phyloP scores from a whole-genome alignment of 2,797 vertebrate species.

The Artibeus jamaicensis region DNA sequence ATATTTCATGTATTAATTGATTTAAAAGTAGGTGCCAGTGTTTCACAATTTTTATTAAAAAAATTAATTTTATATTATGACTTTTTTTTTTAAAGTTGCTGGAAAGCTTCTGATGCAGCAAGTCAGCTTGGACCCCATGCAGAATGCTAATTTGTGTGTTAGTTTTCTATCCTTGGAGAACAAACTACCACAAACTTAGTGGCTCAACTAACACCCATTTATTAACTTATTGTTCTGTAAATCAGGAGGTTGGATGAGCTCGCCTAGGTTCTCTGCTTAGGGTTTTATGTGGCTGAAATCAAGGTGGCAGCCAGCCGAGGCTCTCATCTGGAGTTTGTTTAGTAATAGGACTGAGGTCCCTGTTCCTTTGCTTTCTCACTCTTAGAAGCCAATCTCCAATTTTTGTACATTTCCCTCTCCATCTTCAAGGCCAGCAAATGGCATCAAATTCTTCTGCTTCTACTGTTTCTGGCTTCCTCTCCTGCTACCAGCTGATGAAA shows the following conservation, averaged over 20 bases:
- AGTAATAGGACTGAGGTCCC: not conserved
- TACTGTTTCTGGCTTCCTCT: not conserved
- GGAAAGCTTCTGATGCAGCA: not conserved
- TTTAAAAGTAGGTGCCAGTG: slow-evolving; percentile 77
- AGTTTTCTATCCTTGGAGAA: not conserved
- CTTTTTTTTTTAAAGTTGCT: slow-evolving; percentile 8
- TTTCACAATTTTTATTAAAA: slow-evolving; percentile 79
- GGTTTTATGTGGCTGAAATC: not conserved
- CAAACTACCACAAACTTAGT: not conserved
- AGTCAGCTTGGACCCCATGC: not conserved
- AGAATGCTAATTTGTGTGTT: not conserved
- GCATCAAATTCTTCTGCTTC: not conserved
- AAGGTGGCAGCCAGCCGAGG: not conserved
- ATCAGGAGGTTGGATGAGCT: not conserved
- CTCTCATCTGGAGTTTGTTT: not conserved
- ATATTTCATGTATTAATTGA: slow-evolving; percentile 81
- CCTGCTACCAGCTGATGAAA: not conserved
- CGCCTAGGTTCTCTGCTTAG: not conserved
- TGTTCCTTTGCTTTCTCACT: not conserved
- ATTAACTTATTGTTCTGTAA: not conserved
- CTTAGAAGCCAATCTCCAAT: not conserved
- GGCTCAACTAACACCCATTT: not conserved
- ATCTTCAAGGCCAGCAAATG: not conserved
- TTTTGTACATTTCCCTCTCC: not conserved
- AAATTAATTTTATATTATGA: slow-evolving; percentile 79